Conservation (phyloP, 1,140 invertebrate species). For the Saccostrea cuccullata region DNA sequence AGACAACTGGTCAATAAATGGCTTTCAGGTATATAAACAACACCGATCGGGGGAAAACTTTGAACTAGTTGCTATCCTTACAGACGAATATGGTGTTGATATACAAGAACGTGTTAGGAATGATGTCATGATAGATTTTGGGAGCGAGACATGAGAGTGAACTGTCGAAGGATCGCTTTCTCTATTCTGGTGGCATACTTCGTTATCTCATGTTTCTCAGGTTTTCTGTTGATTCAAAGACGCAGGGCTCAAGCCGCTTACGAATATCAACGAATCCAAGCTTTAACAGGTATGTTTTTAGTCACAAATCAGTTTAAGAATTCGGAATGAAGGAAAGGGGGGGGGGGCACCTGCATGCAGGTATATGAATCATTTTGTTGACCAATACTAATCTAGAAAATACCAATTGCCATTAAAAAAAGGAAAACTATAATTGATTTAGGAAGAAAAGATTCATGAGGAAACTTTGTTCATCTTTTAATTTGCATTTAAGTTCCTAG, state of each 20-base stretch:
- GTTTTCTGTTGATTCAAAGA: constrained; percentile 72
- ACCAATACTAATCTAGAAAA: too few relatives aligned
- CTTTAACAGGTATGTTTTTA: constrained; percentile 50
- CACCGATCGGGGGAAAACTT: not conserved
- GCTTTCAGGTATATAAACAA: constrained; percentile 17
- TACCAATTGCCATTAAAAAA: too few relatives aligned
- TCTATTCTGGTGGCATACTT: constrained; percentile 71
- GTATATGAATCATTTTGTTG: not conserved
- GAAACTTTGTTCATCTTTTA: too few relatives aligned
- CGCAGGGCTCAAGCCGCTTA: constrained; percentile 52
- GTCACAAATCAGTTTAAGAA: not conserved
- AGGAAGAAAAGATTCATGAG: too few relatives aligned
- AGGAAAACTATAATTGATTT: too few relatives aligned
- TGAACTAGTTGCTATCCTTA: not conserved
- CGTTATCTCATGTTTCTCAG: constrained; percentile 75
- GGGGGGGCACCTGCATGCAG: not conserved
- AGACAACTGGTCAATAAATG: constrained; percentile 1
- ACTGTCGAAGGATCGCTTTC: constrained; percentile 70
- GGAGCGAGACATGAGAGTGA: constrained; percentile 63
- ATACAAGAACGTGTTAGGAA: not conserved
- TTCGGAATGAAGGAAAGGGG: not conserved
- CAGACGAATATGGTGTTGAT: not conserved
- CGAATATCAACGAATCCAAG: constrained; percentile 52
- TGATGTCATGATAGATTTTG: not conserved
- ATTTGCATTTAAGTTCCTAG: too few relatives aligned